These are phyloP conservation scores for Podilymbus podiceps DNA, from an alignment of 2,113 vertebrate genomes.

Conservation along the genomic window DNA sequence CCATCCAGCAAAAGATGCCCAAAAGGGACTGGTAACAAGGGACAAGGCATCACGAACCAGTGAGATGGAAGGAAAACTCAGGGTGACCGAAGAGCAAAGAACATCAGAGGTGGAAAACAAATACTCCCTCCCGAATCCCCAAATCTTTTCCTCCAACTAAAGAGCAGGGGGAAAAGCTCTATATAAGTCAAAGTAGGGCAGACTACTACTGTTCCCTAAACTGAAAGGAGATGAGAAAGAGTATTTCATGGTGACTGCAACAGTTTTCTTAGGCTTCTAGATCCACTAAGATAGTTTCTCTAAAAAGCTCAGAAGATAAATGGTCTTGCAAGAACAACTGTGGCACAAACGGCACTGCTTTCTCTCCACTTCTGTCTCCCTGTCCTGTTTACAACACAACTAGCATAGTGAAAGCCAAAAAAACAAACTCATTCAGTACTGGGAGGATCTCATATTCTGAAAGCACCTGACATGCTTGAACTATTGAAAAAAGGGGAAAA, in stretches of 20 bases:
- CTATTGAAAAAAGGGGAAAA: background rate
- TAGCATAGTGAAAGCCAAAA: background rate
- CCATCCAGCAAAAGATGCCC: background rate
- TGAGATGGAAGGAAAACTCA: background rate
- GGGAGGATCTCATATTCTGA: background rate
- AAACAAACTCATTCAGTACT: background rate
- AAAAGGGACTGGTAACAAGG: background rate
- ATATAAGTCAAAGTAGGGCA: background rate
- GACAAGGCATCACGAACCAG: background rate
- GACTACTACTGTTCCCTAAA: background rate
- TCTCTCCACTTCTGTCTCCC: background rate
- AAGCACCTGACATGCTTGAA: background rate
- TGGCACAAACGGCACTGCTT: background rate
- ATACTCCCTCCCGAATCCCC: background rate
- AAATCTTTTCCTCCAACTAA: background rate
- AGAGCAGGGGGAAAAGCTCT: background rate
- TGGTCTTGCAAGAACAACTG: background rate
- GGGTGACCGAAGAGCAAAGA: background rate
- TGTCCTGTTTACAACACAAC: background rate
- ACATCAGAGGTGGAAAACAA: background rate
- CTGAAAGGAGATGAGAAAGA: background rate
- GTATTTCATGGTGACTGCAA: background rate
- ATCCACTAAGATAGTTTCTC: background rate
- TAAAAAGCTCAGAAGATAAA: background rate
- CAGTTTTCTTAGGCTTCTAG: background rate